A percentile compares a stretch with the other conserved stretches of the same genome.
phyloP scores from a whole-genome alignment of 2,113 vertebrate genomes.

The Pipra filicauda region DNA sequence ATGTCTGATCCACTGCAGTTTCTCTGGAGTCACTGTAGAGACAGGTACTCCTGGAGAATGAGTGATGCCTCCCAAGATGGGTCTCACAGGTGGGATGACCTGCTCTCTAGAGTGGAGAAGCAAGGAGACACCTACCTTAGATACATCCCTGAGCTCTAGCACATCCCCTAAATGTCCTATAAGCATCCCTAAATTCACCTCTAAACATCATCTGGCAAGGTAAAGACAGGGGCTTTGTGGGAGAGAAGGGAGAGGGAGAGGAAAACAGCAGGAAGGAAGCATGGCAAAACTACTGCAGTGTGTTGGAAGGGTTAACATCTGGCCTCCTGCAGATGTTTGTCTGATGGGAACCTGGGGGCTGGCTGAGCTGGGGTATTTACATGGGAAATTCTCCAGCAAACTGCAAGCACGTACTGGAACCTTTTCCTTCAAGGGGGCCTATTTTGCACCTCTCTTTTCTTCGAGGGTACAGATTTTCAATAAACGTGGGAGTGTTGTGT shows the following conservation, averaged over 20 bases:
- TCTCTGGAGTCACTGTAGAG: not conserved
- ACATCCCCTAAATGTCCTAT: not conserved
- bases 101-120: not conserved
- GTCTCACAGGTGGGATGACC: accelerated
- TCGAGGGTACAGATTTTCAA: not conserved
- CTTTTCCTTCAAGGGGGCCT: not conserved
- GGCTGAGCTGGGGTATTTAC: not conserved
- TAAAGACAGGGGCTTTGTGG: not conserved
- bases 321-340: not conserved
- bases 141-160: not conserved
- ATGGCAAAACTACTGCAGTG: not conserved
- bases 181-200: not conserved
- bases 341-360: not conserved
- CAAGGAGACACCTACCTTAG: not conserved
- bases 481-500: not conserved
- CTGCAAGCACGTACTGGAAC: not conserved
- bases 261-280: not conserved
- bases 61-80: not conserved
- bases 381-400: not conserved
- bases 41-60: accelerated
- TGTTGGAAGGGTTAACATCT: not conserved
- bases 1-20: not conserved
- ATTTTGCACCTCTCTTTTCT: not conserved
- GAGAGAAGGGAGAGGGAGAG: not conserved
- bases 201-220: not conserved